Base-by-base conservation (phyloP, 2,888 invertebrate species). In the Biston stratarius region DNA sequence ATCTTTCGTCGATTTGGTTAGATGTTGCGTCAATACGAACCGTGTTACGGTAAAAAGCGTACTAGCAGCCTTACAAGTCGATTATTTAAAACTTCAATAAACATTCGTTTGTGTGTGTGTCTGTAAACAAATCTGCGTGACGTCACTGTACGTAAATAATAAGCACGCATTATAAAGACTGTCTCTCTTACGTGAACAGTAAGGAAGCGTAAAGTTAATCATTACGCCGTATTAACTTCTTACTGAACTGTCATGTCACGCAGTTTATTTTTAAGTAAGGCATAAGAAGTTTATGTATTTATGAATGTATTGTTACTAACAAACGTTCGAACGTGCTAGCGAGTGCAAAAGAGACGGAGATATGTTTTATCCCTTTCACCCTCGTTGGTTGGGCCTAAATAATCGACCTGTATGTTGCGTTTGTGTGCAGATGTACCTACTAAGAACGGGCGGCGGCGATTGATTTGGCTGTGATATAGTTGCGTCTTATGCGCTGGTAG, bases 391-490 rank as follows among this genome's bases (percentile, higher is more conserved):
- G 24, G 24, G 24, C 24, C 24, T 55, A 44, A 44, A 55, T 42
- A 42, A 33, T 33, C 42, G 42, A 24, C 12, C 8, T 55, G 42
- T 33, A 15, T 7, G 6, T n/a, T 48, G 15, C 49, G 45, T 61
- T 34, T 62, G 38, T 59, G 11, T 38, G 11, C 5, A 34, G 61
- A 71, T 55, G 62, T 56, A 47, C n/a, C n/a, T n/a, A n/a, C 44
- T 67, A 61, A 15, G 15, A 10, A 66, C n/a, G 74, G 64, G 85
- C 83, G 88, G 86, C 82, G 89, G 86, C 82, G 89, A 87, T 82
- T 82, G 78, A 83, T 81, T 87, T 87, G 91, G 90, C 92, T 92
- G 92, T 92, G 92, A 92, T 91, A 90, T 80, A 77, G 70, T 36
- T 3, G 68, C 64, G 65, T 52, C 60, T 9, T 68, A 68, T 60